These are phyloP conservation scores for Aelia acuminata DNA, from an alignment of 2,888 invertebrate species.

Conservation along the genomic window DNA sequence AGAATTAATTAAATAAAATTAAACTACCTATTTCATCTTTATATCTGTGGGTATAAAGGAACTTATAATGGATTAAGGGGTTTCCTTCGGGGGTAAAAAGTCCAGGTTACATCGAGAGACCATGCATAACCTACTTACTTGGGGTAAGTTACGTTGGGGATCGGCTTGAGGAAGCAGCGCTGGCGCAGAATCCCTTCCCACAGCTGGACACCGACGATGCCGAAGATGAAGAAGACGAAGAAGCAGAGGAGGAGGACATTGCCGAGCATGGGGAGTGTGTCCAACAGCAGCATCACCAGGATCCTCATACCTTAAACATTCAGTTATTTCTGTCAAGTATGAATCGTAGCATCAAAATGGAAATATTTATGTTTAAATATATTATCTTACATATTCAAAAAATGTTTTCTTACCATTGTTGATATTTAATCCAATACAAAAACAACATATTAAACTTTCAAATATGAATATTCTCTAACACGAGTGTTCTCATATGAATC, in stretches of 20 bases:
- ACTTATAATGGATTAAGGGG: neutral
- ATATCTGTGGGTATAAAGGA: neutral
- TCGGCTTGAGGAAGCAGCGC: constrained; percentile 82
- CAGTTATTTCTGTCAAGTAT: neutral
- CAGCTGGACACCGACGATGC: constrained; percentile 98
- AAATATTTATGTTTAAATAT: too few species aligned
- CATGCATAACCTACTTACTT: constrained; percentile 77
- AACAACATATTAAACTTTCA: too few species aligned
- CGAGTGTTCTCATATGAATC: too few species aligned
- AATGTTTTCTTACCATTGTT: too few species aligned
- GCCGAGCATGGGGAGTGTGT: constrained; percentile 99
- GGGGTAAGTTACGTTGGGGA: constrained; percentile 75
- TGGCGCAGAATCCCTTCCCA: constrained; percentile 98
- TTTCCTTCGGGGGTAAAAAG: constrained; percentile 10
- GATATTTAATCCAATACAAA: too few species aligned
- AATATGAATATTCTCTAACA: too few species aligned
- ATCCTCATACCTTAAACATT: constrained; percentile 91
- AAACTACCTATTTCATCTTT: neutral
- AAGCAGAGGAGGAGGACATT: constrained; percentile 98
- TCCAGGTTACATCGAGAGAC: neutral
- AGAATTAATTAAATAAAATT: neutral
- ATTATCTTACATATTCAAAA: too few species aligned
- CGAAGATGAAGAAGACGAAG: constrained; percentile 99
- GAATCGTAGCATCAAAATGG: too few species aligned
- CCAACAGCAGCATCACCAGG: constrained; percentile 96